These are phyloP conservation scores for Hiodon alosoides DNA, from an alignment of 2,113 vertebrate genomes.

Conservation along the genomic window DNA sequence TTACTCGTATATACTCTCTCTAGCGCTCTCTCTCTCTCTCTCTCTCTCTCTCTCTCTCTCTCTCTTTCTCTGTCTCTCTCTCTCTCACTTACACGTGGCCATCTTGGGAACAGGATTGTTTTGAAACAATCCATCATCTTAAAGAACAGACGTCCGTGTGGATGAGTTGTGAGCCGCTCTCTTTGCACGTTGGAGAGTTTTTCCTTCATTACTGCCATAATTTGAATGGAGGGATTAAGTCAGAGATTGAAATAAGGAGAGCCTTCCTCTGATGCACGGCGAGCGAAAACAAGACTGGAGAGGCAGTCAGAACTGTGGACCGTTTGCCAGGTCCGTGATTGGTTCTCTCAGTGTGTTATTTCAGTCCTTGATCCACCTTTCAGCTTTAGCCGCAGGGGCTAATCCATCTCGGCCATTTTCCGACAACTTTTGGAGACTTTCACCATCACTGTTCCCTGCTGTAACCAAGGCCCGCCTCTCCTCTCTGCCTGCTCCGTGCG, in stretches of 20 bases:
- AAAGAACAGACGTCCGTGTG: background rate
- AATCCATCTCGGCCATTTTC: slow-evolving; percentile 30
- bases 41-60: slow-evolving; percentile 10
- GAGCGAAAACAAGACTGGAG: background rate
- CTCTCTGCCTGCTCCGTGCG: background rate
- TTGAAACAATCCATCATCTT: background rate
- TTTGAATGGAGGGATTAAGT: background rate
- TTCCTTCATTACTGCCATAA: background rate
- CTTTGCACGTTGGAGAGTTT: background rate
- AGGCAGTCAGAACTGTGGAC: slow-evolving; percentile 29
- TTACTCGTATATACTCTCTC: too few species aligned
- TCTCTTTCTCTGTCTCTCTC: background rate
- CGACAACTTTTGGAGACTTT: background rate
- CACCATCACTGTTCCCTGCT: background rate
- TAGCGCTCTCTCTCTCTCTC: too few species aligned
- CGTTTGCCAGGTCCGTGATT: slow-evolving; percentile 34
- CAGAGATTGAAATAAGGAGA: background rate
- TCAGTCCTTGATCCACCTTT: slow-evolving; percentile 35
- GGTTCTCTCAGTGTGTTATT: slow-evolving; percentile 32
- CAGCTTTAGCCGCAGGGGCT: slow-evolving; percentile 26
- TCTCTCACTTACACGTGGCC: slow-evolving; percentile 1
- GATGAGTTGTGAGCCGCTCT: slow-evolving; percentile 23
- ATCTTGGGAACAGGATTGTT: background rate
- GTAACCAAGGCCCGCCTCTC: background rate
- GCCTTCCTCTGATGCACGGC: too few species aligned